Percentiles rank a stretch among this genome's conserved stretches.
Evolutionary conservation across 2,797 vertebrate genomes (phyloP).

Genomic region (Sarcoramphus papa): DNA sequence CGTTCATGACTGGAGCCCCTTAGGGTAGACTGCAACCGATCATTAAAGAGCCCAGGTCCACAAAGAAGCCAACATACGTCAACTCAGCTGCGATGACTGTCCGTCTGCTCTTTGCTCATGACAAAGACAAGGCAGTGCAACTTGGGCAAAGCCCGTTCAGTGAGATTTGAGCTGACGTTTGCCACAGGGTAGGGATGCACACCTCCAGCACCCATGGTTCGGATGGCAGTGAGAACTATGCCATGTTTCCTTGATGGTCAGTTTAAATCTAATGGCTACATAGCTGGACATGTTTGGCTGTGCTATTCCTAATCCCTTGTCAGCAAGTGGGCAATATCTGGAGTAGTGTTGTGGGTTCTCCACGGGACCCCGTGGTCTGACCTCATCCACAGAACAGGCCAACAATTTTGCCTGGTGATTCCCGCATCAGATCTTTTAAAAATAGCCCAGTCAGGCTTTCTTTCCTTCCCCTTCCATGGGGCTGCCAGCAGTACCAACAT

Average conservation of each 20-base stretch:
- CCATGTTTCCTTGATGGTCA: not conserved
- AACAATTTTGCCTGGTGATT: not conserved
- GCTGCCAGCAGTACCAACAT: not conserved
- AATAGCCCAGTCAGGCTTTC: not conserved
- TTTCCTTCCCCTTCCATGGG: not conserved
- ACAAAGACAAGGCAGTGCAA: not conserved
- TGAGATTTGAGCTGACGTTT: not conserved
- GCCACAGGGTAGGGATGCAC: not conserved
- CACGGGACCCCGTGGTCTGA: not conserved
- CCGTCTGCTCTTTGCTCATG: accelerated
- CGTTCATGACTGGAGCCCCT: not conserved
- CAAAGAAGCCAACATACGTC: not conserved
- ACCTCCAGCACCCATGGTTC: accelerated
- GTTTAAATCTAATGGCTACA: not conserved
- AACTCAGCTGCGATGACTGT: not conserved
- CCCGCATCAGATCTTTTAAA: not conserved
- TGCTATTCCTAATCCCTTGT: not conserved
- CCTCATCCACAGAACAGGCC: not conserved
- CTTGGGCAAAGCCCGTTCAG: not conserved
- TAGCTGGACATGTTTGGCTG: not conserved
- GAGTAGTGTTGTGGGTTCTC: not conserved
- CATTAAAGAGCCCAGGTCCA: not conserved
- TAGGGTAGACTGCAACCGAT: not conserved
- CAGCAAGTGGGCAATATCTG: not conserved
- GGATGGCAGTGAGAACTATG: not conserved